Evolutionary conservation across 2,113 vertebrate species (phyloP), one percentile per base, ranked within the genome.

Genomic region (Platichthys stellatus): DNA sequence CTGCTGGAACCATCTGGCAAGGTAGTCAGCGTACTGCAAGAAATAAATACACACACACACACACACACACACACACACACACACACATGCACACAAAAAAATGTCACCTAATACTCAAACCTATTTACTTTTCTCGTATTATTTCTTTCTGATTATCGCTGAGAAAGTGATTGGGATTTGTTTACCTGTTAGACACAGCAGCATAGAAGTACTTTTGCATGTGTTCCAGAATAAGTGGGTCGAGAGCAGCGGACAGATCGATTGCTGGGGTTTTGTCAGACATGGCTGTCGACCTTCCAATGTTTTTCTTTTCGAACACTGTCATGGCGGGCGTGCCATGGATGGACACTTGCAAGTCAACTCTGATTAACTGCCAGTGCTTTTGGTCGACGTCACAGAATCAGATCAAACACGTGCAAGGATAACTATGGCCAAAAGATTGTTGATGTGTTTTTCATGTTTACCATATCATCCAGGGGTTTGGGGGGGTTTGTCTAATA

Each of bases 321-420:
- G 82, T 79, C 78, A 89, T 88, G 1, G 84, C 78, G 3, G 87
- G 75, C 23, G 31, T 82, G 1, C 83, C 53, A 0, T 57, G 3
- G 49, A 95, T 81, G 57, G 78, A 85, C 58, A 95, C 90, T 94
- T 95, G 83, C 65, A 74, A 59, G 21, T 26, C 23, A 74, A 11
- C 18, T 40, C 26, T 76, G 2, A 63, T 72, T 21, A 53, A 53
- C 26, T 23, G 35, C n/a, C n/a, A 51, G 3, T 47, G 15, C 3
- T 61, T 26, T 5, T 28, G 7, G 21, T 21, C 2, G 18, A 38
- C 6, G 2, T 24, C 23, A 45, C 12, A 56, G 15, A 24, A 57
- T 43, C 0, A 26, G 56, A 35, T 5, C 14, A 72, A 61, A 61
- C 1, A 38, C 13, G 0, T 23, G 61, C 4, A 21, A 2, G 3